A percentile compares a stretch with the other conserved stretches of the same genome.
These are phyloP conservation scores for Stenchaetothrips biformis DNA, from an alignment of 2,888 invertebrate species.

Conservation along the genomic window DNA sequence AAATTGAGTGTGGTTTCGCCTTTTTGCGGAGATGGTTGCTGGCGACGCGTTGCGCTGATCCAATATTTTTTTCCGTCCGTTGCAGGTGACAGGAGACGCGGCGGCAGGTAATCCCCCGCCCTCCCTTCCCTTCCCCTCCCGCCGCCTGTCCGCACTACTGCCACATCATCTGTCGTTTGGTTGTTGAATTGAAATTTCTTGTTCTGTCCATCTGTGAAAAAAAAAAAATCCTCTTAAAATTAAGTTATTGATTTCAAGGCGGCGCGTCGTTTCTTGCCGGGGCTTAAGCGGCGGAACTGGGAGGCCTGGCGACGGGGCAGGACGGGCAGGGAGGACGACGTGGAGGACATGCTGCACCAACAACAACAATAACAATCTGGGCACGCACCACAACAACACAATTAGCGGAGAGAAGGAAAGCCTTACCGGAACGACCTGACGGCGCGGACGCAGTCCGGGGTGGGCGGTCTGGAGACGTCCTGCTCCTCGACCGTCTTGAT, in stretches of 20 bases:
- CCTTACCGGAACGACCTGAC: neutral
- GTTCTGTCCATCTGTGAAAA: conserved; percentile 20
- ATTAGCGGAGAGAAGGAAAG: too few relatives aligned
- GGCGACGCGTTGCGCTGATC: too few relatives aligned
- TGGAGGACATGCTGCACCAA: conserved; percentile 3
- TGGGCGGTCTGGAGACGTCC: neutral
- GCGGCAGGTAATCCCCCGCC: neutral
- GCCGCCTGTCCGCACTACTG: conserved; percentile 23
- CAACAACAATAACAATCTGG: too few relatives aligned
- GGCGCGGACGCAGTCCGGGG: neutral
- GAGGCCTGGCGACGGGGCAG: conserved; percentile 31
- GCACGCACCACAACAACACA: too few relatives aligned
- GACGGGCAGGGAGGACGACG: conserved; percentile 26
- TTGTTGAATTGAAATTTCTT: conserved; percentile 8
- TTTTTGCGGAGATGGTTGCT: neutral
- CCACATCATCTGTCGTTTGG: neutral
- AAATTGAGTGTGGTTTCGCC: neutral
- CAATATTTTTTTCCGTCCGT: too few relatives aligned
- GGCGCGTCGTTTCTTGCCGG: too few relatives aligned
- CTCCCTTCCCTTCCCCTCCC: neutral
- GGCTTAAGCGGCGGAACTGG: conserved; percentile 27
- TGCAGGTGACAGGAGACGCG: conserved; percentile 14
- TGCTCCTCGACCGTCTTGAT: neutral
- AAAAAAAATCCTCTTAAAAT: neutral
- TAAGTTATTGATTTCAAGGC: neutral